phyloP scores from a whole-genome alignment of 30 jellyfish, hydroid and myxozoan species.

The Aurelia aurita complex sp. Pacific region DNA sequence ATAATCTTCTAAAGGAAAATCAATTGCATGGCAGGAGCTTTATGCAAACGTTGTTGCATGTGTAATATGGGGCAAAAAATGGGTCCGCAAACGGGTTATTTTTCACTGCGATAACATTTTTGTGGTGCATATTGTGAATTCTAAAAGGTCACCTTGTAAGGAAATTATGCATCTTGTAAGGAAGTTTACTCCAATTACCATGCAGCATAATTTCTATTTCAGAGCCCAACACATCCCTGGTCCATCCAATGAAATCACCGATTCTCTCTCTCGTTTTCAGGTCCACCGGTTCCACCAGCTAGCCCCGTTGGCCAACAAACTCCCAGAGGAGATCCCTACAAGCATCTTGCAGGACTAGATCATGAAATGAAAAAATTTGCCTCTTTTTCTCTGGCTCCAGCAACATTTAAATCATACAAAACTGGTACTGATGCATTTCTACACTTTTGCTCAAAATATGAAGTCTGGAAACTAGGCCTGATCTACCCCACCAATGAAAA shows the following conservation, averaged over 20 bases:
- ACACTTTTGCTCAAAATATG: neutral
- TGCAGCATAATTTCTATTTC: neutral
- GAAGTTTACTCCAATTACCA: slow-evolving; percentile 5
- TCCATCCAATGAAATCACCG: slow-evolving; percentile 13
- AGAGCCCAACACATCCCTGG: slow-evolving; percentile 42
- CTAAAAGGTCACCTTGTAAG: neutral
- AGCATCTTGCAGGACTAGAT: slow-evolving; percentile 3
- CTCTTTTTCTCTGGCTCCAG: neutral
- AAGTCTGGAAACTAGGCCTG: neutral
- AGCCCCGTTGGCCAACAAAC: slow-evolving; percentile 14
- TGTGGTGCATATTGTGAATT: slow-evolving; percentile 3
- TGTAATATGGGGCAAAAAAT: slow-evolving; percentile 23
- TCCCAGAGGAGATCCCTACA: slow-evolving; percentile 4
- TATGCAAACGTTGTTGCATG: slow-evolving; percentile 40
- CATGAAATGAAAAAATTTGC: neutral
- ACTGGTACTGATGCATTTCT: neutral
- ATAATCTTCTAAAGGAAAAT: neutral
- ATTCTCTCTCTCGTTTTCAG: slow-evolving; percentile 39
- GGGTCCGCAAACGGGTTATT: slow-evolving; percentile 27
- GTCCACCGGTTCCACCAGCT: neutral
- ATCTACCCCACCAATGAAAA: neutral
- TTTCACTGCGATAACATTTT: slow-evolving; percentile 33
- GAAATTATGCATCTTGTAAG: slow-evolving; percentile 7
- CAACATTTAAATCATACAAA: neutral
- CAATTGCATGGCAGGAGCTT: slow-evolving; percentile 45